Base-by-base conservation (phyloP, 37 sponge, comb jelly and placozoan species). In the Cladorhizidae sp. region DNA sequence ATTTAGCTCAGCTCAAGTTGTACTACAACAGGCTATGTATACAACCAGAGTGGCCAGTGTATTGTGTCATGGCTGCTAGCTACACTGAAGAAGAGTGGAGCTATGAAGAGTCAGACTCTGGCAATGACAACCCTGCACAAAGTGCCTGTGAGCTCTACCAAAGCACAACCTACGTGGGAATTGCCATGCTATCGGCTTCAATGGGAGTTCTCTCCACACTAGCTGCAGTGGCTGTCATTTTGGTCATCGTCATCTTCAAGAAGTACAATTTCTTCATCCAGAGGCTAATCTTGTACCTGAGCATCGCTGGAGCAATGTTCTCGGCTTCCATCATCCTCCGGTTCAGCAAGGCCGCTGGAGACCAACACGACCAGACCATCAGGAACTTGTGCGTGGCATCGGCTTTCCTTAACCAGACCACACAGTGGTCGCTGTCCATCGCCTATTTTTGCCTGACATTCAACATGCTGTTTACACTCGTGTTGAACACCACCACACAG, bases 261-360 rank as follows among this genome's bases (percentile, higher is more conserved):
- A 94, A 94, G 57, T 88, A 94, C 70, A 18, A 69, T 42, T 65
- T 88, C 64, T 94, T 90, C 89, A 83, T 76, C 0, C 95, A 94
- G 49, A 77, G 95, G 45, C 80, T 94, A 39, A 79, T 94, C 35
- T 88, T 94, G 25, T 90, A 94, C 67, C 86, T 90, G 68, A 70
- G 83, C 57, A 79, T 94, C 17, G 80, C 91, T 0, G 79, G 89
- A 1, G 45, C 69, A 23, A 58, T 87, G 0, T 79, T 88, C 57
- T 64, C 83, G 0, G 29, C 82, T 3, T 40, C 86, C 55, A 73
- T 80, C 45, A 73, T 78, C 21, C 57, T 77, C 3, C 29, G 71
- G 40, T 61, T 86, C 59, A 58, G 76, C 8, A 76, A 40, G 31
- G 37, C 80, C 1, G 73, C 42, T 17, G 33, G 67, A 45, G n/a